Conservation (phyloP, 1,140 invertebrate species). For the Cherax destructor region DNA sequence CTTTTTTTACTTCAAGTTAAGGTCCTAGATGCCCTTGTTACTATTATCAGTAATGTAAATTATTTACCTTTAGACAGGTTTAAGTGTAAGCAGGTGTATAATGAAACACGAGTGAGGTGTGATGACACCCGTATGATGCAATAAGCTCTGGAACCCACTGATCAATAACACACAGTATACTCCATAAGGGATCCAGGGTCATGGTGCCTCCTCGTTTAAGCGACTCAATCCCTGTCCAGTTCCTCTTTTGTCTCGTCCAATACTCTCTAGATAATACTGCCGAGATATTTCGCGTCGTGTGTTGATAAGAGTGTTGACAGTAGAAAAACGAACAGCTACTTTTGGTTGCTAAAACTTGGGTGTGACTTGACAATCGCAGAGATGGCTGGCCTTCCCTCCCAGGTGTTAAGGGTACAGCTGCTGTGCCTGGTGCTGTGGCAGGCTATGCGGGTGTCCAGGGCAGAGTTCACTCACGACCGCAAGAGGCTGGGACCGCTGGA, state of each 20-base stretch:
- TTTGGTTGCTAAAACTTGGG: not conserved
- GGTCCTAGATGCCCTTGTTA: not conserved
- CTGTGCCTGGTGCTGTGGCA: not conserved
- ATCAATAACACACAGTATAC: conserved; percentile 43
- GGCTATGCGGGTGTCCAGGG: not conserved
- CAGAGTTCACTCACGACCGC: conserved; percentile 69
- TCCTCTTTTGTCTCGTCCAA: not conserved
- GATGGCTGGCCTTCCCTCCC: conserved; percentile 19
- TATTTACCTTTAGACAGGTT: not conserved
- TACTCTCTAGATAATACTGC: not conserved
- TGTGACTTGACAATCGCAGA: not conserved
- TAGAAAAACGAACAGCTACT: conserved; percentile 25
- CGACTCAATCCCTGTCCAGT: not conserved
- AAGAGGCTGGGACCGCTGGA: conserved; percentile 64
- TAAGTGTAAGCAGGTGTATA: not conserved
- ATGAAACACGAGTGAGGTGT: conserved; percentile 11
- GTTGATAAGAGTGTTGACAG: conserved; percentile 50
- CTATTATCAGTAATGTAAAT: not conserved
- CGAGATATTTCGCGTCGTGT: conserved; percentile 15
- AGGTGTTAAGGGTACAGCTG: not conserved
- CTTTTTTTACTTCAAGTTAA: not conserved
- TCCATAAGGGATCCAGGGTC: conserved; percentile 22
- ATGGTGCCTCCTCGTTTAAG: not conserved
- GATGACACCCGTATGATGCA: conserved; percentile 24
- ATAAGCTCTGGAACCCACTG: conserved; percentile 19